Evolutionary conservation across 1,140 invertebrate species (phyloP), one percentile per base, ranked within the genome.

Genomic region (Pissodes strobi): DNA sequence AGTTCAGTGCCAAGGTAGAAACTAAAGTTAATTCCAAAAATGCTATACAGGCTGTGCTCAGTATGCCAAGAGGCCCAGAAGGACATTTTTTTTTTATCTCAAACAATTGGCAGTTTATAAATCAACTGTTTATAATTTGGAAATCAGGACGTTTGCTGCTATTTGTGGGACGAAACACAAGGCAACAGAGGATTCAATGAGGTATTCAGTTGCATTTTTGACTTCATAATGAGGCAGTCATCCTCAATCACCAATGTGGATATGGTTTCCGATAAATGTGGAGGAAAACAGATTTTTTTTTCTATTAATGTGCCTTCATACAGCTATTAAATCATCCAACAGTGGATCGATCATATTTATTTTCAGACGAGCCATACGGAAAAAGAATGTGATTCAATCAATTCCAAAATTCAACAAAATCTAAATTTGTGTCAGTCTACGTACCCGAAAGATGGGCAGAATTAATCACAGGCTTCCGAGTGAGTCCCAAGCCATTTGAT

Each of bases 21-120:
- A n/a, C n/a, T n/a, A n/a, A n/a, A n/a, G n/a, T n/a, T n/a, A n/a
- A n/a, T n/a, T n/a, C n/a, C n/a, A n/a, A n/a, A n/a, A n/a, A n/a
- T n/a, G n/a, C n/a, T n/a, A n/a, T n/a, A n/a, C 66, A 80, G 56
- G 75, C 76, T 57, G 76, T 78, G 18, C 38, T 79, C 25, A 57
- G 59, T 51, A 69, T 25, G 22, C 75, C 78, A 12, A 71, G 66
- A 55, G 71, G 71, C 8, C 64, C 79, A 18, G 69, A 72, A 41
- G 74, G 70, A 48, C 65, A 63, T n/a, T n/a, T 18, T 77, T 79
- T 57, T 80, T 74, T 59, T 81, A 80, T 63, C 76, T 76, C 60
- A 72, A 70, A 19, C 82, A 81, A 63, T 48, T 83, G 25, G 70
- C 72, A 27, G 67, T 76, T 9, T 79, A 78, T 46, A 82, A 82